Percentiles rank a stretch among this genome's conserved stretches.
Evolutionary conservation across 2,113 vertebrate genomes (phyloP).

Genomic region (Speoplatyrhinus poulsoni): DNA sequence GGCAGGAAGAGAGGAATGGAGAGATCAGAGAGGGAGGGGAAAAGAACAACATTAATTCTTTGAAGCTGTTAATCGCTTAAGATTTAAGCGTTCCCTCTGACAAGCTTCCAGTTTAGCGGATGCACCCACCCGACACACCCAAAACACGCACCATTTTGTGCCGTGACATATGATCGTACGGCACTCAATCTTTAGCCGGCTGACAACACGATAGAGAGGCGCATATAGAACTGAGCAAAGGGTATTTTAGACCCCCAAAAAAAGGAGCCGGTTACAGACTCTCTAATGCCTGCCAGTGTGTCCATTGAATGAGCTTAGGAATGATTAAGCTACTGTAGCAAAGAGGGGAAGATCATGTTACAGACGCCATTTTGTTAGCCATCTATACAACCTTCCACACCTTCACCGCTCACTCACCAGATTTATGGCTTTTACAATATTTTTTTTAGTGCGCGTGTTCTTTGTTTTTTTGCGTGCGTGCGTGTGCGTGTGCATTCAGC

Average conservation of each 20-base stretch:
- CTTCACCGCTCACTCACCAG: constrained; percentile 61
- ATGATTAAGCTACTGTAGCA: constrained; percentile 70
- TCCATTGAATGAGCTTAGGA: constrained; percentile 57
- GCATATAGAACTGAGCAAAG: constrained; percentile 23
- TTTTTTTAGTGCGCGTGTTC: constrained; percentile 6
- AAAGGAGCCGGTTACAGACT: constrained; percentile 24
- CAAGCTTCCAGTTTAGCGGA: background rate
- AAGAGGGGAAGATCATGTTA: constrained; percentile 64
- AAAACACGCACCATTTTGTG: background rate
- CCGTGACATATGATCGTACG: background rate
- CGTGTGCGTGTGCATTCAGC: constrained; percentile 22
- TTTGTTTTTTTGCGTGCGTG: constrained; percentile 13
- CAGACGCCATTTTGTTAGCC: constrained; percentile 75
- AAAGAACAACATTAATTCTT: constrained; percentile 10
- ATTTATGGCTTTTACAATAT: constrained; percentile 37
- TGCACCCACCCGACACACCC: background rate
- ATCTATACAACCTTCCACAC: constrained; percentile 61
- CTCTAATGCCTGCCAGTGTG: constrained; percentile 41
- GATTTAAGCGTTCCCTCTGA: constrained; percentile 19
- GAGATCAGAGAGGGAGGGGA: background rate
- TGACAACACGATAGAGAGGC: constrained; percentile 22
- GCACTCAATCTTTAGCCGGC: background rate
- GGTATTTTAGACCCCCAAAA: background rate
- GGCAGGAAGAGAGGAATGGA: constrained; percentile 5
- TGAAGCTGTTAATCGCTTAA: constrained; percentile 27